Conservation (phyloP, 2,113 vertebrate genomes). For the Fulmarus glacialis region DNA sequence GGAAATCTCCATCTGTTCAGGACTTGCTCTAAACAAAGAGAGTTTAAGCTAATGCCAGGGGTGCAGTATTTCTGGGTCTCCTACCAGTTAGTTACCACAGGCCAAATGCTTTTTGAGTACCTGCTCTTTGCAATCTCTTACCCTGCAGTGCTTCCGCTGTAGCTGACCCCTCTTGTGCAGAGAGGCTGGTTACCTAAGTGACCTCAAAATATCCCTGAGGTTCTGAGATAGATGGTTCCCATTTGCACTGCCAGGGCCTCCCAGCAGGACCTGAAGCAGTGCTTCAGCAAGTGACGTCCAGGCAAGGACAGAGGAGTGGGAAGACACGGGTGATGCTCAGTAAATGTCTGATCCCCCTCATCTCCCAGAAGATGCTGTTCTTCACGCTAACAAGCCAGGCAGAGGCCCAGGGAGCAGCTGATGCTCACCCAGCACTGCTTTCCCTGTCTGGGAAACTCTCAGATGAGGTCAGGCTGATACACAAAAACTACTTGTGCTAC, state of each 20-base stretch:
- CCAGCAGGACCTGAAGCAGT: not conserved
- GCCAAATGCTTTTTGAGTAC: not conserved
- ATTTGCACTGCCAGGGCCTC: not conserved
- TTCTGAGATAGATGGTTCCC: not conserved
- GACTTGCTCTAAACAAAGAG: not conserved
- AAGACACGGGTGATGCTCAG: not conserved
- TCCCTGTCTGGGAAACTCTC: not conserved
- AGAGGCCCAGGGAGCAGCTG: not conserved
- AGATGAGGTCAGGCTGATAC: not conserved
- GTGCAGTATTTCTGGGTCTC: not conserved
- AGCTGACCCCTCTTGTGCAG: not conserved
- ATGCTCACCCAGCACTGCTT: not conserved
- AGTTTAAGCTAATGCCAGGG: not conserved
- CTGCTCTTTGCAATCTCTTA: not conserved
- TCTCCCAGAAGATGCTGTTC: not conserved
- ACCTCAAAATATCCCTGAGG: not conserved
- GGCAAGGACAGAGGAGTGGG: not conserved
- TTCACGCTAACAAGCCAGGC: not conserved
- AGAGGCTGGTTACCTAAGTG: not conserved
- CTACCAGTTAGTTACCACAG: not conserved
- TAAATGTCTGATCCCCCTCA: no score
- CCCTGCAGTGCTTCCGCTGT: fast-evolving
- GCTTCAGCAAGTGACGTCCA: not conserved
- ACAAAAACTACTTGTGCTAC: not conserved
- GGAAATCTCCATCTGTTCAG: not conserved